phyloP scores from a whole-genome alignment of 2,797 vertebrate species.

The Epinephelus awoara region DNA sequence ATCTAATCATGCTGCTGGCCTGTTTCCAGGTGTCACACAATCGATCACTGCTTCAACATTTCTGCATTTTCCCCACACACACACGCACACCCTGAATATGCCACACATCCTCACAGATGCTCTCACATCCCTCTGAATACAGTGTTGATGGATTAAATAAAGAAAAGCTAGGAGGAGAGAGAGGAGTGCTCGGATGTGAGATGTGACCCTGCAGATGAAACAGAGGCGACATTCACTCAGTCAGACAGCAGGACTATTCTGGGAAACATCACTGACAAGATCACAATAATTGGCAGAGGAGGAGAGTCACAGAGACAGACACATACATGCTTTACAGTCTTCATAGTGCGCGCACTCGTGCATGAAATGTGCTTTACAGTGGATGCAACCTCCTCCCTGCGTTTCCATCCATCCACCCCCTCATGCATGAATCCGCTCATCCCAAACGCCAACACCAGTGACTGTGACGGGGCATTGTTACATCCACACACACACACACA shows the following conservation, averaged over 20 bases:
- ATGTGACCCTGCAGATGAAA: slow-evolving; percentile 9
- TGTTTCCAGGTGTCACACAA: neutral
- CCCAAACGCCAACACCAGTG: neutral
- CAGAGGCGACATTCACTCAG: slow-evolving; percentile 23
- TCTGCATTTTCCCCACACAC: neutral
- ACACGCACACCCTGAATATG: neutral
- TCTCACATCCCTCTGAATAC: neutral
- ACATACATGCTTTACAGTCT: neutral
- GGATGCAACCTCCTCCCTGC: slow-evolving; percentile 3
- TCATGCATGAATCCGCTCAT: slow-evolving; percentile 2
- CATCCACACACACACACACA: neutral
- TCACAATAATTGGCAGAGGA: slow-evolving; percentile 56
- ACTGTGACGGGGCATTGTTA: slow-evolving; percentile 14
- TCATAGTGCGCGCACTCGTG: slow-evolving; percentile 16
- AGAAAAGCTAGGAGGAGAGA: neutral
- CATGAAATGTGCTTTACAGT: slow-evolving; percentile 3
- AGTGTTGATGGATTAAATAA: neutral
- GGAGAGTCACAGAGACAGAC: slow-evolving; percentile 6
- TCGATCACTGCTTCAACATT: neutral
- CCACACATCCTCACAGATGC: neutral
- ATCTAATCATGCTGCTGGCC: too few species aligned
- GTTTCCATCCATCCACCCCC: neutral
- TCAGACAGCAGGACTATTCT: slow-evolving; percentile 49
- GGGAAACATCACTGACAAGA: slow-evolving; percentile 54
- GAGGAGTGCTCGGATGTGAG: neutral